Evolutionary conservation across 2,888 invertebrate genomes (phyloP).

Genomic region (Thysanoteuthis rhombus): DNA sequence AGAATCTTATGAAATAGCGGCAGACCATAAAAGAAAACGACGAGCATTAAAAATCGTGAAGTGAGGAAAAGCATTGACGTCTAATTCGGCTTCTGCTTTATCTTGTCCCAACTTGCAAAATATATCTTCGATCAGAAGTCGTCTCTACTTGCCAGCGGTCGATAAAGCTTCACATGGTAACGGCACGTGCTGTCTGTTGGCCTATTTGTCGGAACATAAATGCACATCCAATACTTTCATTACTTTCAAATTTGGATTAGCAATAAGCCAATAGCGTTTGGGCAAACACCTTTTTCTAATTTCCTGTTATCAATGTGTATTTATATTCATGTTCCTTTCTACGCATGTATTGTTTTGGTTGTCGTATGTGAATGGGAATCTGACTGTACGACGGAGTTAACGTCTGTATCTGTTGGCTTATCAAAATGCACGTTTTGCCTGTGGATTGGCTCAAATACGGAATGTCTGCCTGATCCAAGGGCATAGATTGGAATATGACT

Average conservation of each 20-base stretch:
- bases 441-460: neutral
- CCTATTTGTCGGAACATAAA: neutral
- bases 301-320: neutral
- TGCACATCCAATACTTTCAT: neutral
- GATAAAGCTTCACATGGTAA: neutral
- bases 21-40: too few relatives aligned
- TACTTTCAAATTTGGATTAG: neutral
- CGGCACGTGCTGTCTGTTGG: neutral
- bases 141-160: neutral
- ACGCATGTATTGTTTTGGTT: neutral
- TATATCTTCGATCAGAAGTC: too few relatives aligned
- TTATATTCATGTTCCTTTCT: neutral
- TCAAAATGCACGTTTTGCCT: neutral
- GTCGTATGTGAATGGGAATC: neutral
- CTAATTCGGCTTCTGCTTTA: too few relatives aligned
- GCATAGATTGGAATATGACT: neutral
- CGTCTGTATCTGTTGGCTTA: neutral
- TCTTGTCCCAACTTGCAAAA: too few relatives aligned
- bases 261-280: neutral
- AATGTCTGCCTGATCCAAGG: neutral
- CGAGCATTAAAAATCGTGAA: too few relatives aligned
- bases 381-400: neutral
- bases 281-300: neutral
- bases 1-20: too few relatives aligned
- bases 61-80: too few relatives aligned